A percentile compares a stretch with the other conserved stretches of the same genome.
phyloP scores from a whole-genome alignment of 2,113 vertebrate genomes.

The Macrotus californicus region DNA sequence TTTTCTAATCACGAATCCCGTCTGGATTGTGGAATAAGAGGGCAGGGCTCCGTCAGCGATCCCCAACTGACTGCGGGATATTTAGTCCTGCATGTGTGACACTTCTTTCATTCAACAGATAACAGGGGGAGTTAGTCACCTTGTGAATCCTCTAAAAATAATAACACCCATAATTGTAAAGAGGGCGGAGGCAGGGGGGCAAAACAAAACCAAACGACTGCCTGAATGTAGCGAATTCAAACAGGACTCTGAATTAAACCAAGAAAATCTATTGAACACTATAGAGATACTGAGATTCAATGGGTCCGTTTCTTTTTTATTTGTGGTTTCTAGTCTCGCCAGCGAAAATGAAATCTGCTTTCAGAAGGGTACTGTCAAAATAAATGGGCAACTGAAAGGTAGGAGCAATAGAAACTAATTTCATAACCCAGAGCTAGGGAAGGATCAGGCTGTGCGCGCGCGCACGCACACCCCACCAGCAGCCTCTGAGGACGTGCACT shows the following conservation, averaged over 20 bases:
- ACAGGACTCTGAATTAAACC: conserved; percentile 32
- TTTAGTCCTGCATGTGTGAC: conserved; percentile 5
- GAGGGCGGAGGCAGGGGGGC: background rate
- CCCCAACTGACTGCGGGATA: background rate
- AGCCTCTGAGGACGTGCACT: background rate
- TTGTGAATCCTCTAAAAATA: conserved; percentile 30
- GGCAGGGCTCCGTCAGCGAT: background rate
- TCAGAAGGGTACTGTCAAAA: background rate
- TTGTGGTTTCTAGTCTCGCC: background rate
- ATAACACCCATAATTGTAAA: conserved; percentile 15
- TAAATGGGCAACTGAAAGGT: conserved; percentile 38
- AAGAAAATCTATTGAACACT: conserved; percentile 41
- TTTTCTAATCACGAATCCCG: conserved; percentile 62
- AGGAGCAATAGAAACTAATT: conserved; percentile 37
- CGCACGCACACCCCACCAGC: background rate
- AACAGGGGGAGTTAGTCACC: conserved; percentile 15
- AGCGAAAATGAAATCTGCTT: conserved; percentile 15
- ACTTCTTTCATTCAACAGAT: conserved; percentile 41
- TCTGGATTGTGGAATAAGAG: conserved; percentile 54
- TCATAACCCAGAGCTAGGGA: background rate
- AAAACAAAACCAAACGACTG: background rate
- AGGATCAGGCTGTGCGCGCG: background rate
- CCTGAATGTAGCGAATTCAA: conserved; percentile 19
- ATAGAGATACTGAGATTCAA: conserved; percentile 27
- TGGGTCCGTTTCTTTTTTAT: conserved; percentile 28